A percentile compares a stretch with the other conserved stretches of the same genome.
Conservation (phyloP, 2,113 vertebrate species). For the Ramphastos sulfuratus region DNA sequence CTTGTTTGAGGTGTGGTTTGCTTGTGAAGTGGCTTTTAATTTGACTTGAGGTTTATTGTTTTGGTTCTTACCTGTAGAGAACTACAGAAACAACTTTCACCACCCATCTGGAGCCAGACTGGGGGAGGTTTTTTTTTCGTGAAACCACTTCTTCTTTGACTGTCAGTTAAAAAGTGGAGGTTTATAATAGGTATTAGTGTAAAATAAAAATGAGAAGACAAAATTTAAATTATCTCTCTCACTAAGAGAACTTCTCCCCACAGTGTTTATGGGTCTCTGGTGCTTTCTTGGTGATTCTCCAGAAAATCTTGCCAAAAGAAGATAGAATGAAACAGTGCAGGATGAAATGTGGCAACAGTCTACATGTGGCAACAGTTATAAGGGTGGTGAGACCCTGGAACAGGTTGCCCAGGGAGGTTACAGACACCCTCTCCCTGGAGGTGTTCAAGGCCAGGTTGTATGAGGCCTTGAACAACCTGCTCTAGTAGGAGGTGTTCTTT, state of each 20-base stretch:
- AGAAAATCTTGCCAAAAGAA: not conserved
- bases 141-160: not conserved
- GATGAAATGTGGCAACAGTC: not conserved
- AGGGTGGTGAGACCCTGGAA: too few species aligned
- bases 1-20: conserved; percentile 36
- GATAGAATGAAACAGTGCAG: not conserved
- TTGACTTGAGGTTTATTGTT: not conserved
- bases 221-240: not conserved
- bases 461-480: too few species aligned
- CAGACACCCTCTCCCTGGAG: too few species aligned
- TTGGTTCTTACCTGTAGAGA: not conserved
- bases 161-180: not conserved
- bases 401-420: too few species aligned
- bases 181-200: not conserved
- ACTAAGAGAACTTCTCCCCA: not conserved
- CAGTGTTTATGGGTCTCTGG: not conserved
- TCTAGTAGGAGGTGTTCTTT: too few species aligned
- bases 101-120: not conserved
- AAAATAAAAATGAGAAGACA: not conserved
- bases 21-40: conserved; percentile 42
- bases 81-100: not conserved
- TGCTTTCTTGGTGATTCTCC: not conserved
- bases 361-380: not conserved
- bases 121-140: not conserved
- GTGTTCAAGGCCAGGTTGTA: too few species aligned